Conservation (phyloP, 2,113 vertebrate species). For the Stomatorhinus ivindoensis region DNA sequence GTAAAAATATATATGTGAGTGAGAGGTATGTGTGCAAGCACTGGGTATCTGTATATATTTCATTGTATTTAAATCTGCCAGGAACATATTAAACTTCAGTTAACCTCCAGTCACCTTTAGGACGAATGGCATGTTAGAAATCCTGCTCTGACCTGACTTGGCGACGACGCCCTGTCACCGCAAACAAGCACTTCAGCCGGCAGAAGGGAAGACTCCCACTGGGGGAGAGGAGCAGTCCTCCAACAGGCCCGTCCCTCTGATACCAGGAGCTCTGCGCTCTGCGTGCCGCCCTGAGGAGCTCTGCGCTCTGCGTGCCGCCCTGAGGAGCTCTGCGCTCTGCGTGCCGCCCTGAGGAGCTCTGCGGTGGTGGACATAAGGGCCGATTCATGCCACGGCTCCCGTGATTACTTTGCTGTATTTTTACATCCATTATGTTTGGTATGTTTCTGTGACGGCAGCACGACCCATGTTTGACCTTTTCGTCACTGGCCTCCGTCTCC, state of each 20-base stretch:
- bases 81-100: constrained; percentile 39
- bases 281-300: background rate
- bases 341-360: background rate
- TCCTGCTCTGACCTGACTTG: background rate
- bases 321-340: background rate
- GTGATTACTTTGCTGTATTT: background rate
- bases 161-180: background rate
- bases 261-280: background rate
- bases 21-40: constrained; percentile 38
- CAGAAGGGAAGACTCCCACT: background rate
- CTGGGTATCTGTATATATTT: constrained; percentile 43
- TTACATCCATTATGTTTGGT: background rate
- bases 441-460: background rate
- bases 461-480: background rate
- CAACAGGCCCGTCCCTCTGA: background rate
- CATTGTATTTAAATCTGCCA: constrained; percentile 53
- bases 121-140: constrained; percentile 12
- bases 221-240: background rate
- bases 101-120: constrained; percentile 33
- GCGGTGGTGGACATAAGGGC: background rate
- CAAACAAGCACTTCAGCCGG: background rate
- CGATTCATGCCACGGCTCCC: background rate
- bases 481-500: background rate
- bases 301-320: too few relatives aligned
- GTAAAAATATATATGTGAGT: constrained; percentile 38